Base-by-base conservation (phyloP, 2,888 invertebrate species). In the Sesamia inferens region DNA sequence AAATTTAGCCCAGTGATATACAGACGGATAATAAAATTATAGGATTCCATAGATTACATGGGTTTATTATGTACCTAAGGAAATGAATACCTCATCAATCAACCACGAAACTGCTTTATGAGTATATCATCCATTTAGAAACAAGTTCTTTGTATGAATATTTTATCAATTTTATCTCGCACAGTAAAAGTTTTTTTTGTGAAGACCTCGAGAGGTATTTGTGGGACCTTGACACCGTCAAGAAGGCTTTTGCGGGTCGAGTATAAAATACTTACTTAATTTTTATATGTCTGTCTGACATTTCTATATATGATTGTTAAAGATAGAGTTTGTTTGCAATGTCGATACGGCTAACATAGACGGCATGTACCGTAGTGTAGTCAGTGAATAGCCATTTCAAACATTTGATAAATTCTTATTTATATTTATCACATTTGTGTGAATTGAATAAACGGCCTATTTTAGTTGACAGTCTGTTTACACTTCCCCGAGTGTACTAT, bases 121-220 rank as follows among this genome's bases (percentile, higher is more conserved):
- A 31, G 31, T 31, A 31, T 31, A 31, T 31, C 31, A 31, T 31
- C 31, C 31, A 31, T 31, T 31, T 31, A 31, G 31, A 31, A 31
- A 3, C 31, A 31, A 31, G 3, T 31, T 31, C 31, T 31, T 31
- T 31, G 31, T 31, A 31, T 31, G 31, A 31, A 31, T 31, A 31
- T 31, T 31, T 31, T 31, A 22, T 11, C 31, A 14, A 63, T 55
- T 68, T 81, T 31, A 31, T 47, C 58, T 58, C 22, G 31, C 16
- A 66, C 65, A 68, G 55, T 58, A 72, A 48, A 72, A 68, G 59
- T 62, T 76, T 77, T 76, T 77, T 80, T 81, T 69, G 8, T 67
- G 19, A 54, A 72, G 82, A 81, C 78, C 82, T 81, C 82, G 74
- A 44, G 14, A 72, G n/a, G 24, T 70, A 51, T 73, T 73, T 68